Percentiles rank a stretch among this genome's conserved stretches.
Conservation (phyloP, 2,888 invertebrate genomes). For the Synanthedon formicaeformis region DNA sequence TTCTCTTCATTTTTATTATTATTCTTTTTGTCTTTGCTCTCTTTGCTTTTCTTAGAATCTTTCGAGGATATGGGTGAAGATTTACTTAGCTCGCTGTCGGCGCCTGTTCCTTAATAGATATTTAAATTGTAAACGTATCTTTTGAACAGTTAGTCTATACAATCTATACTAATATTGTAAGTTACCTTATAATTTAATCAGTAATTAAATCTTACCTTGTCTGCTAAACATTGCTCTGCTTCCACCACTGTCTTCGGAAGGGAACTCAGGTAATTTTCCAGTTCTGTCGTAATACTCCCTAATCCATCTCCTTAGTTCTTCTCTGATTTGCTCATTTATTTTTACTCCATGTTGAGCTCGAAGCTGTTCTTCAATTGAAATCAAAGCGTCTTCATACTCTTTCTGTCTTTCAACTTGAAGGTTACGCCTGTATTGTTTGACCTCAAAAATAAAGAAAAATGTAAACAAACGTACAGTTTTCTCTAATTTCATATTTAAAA, state of each 20-base stretch:
- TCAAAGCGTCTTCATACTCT: constrained; percentile 78
- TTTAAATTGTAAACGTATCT: neutral
- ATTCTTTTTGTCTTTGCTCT: constrained; percentile 74
- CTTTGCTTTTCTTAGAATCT: constrained; percentile 83
- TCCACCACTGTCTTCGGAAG: constrained; percentile 91
- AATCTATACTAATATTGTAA: too few species aligned
- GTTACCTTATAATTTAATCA: too few species aligned
- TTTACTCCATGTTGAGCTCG: constrained; percentile 77
- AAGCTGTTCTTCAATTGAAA: constrained; percentile 73
- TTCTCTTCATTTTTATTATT: constrained; percentile 54
- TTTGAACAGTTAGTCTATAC: too few species aligned
- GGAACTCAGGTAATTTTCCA: constrained; percentile 91
- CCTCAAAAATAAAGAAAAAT: constrained; percentile 19
- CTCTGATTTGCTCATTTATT: constrained; percentile 88
- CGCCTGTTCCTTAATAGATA: constrained; percentile 58
- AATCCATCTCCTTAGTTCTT: constrained; percentile 90
- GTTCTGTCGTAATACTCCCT: constrained; percentile 84
- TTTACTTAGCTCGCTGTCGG: constrained; percentile 84
- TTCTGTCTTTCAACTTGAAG: constrained; percentile 76
- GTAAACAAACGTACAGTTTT: neutral
- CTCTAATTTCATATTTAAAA: neutral
- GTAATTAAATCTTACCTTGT: constrained; percentile 62
- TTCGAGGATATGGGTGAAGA: constrained; percentile 82
- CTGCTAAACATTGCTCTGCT: constrained; percentile 86
- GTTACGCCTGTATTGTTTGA: constrained; percentile 69